Evolutionary conservation across 30 jellyfish, hydroid and myxozoan species (phyloP), one percentile per base, ranked within the genome.

Genomic region (Chironex yamaguchii): DNA sequence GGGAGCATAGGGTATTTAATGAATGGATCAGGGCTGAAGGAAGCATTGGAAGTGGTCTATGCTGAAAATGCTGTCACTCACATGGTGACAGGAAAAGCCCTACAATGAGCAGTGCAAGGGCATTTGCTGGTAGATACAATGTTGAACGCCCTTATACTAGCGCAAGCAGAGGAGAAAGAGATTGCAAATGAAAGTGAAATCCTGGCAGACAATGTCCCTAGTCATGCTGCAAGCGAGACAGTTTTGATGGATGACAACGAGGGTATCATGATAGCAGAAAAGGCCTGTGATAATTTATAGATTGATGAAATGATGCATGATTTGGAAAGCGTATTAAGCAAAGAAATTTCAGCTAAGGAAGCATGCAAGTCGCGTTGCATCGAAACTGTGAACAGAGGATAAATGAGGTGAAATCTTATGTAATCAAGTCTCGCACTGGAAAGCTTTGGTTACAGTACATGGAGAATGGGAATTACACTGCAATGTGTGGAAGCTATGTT

Each of bases 401-500:
- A 42, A 17, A 42, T 6, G 9, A 6, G 58, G 13, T 42, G 58
- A 42, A 42, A 42, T 9, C 58, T 42, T 42, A n/a, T n/a, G n/a
- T n/a, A n/a, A n/a, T n/a, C n/a, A n/a, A n/a, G n/a, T n/a, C 58
- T 6, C 58, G 9, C 9, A 42, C 58, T 42, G 9, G 13, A 42
- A 42, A 6, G 9, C 58, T 42, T 42, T 42, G 17, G 58, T 42
- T 42, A 17, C 58, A 42, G 17, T 17, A 42, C 17, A 42, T 42
- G 58, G 17, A 42, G 58, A 6, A n/a, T n/a, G n/a, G n/a, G n/a
- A n/a, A n/a, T n/a, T n/a, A n/a, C n/a, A n/a, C n/a, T 71, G 31
- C 62, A 72, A 49, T 1, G 53, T 29, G 52, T 36, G 0, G 33
- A 36, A 51, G 81, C 17, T 27, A 62, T 79, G 88, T 49, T 82